phyloP scores from a whole-genome alignment of 35 echinoderm and acorn worm genomes.

The Ptychodera flava region DNA sequence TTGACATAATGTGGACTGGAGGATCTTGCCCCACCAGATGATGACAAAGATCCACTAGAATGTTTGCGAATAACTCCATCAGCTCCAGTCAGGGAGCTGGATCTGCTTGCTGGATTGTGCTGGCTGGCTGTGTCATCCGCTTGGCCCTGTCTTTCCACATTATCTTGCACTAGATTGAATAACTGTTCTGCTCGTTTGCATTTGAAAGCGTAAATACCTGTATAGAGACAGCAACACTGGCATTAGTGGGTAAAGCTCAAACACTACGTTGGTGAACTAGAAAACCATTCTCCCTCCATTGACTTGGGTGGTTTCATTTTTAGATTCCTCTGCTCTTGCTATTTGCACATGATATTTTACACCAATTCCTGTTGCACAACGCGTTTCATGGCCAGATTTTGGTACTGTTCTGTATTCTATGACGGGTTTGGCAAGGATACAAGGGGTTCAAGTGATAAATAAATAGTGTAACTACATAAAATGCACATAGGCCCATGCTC shows the following conservation, averaged over 20 bases:
- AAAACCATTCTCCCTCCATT: too few species aligned
- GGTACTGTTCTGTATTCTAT: too few species aligned
- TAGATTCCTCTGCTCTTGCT: too few species aligned
- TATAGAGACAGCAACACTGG: neutral
- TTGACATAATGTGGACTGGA: neutral
- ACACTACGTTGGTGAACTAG: too few species aligned
- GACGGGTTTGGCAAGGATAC: too few species aligned
- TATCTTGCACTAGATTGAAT: constrained; percentile 72
- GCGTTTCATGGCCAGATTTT: too few species aligned
- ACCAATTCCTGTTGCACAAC: too few species aligned
- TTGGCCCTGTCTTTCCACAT: constrained; percentile 47
- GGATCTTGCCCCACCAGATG: neutral
- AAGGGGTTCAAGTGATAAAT: too few species aligned
- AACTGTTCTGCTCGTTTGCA: constrained; percentile 73
- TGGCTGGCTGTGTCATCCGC: constrained; percentile 21
- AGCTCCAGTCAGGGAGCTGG: neutral
- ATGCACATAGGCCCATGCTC: too few species aligned
- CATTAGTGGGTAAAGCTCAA: neutral
- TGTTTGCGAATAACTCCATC: neutral
- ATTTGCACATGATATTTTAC: too few species aligned
- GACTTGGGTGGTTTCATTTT: too few species aligned
- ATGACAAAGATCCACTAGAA: neutral
- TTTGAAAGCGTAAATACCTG: constrained; percentile 97
- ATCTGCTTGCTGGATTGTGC: constrained; percentile 20
- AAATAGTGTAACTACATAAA: too few species aligned